Evolutionary conservation across 92 coral and sea anemone genomes (phyloP), one percentile per base, ranked within the genome.

Genomic region (Palythoa grandiflora): DNA sequence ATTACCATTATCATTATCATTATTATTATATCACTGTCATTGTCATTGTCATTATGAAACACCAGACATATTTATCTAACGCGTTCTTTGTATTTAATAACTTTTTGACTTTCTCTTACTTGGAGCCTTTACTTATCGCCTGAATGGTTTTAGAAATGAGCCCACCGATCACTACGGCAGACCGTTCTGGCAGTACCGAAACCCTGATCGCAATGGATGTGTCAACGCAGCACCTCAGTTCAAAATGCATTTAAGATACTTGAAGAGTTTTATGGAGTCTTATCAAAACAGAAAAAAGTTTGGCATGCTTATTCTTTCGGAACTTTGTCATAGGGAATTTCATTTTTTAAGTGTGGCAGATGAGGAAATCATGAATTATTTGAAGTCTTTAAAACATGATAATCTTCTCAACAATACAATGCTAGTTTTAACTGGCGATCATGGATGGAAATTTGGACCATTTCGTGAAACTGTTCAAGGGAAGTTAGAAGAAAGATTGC

Each of bases 381-480:
- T 77, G n/a, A 77, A 77, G 28, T 53, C 83, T 77, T 77, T 77
- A 77, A 77, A 20, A 77, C 39, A 77, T 14, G 9, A 2, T 19
- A 21, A 54, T 11, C 86, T 68, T 70, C 66, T 88, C 10, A 88
- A 88, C 52, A 66, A 88, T 17, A 88, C 91, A 14, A 55, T 88
- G 60, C 60, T 88, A 3, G 72, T 80, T 28, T 38, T 88, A 8
- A 3, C 51, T 70, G 91, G 91, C 2, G 91, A 80, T 55, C 91
- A 88, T 15, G 87, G 91, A 4, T 37, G 60, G 83, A 83, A 87
- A 38, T 89, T 83, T 21, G 92, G 92, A 40, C 36, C 51, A 40
- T 76, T 89, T 39, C 88, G 92, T 2, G 81, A 65, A 19, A 73
- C 71, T 83, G 66, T 89, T 19, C 92, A 89, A 75, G 92, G 92